Evolutionary conservation across 1,140 invertebrate genomes (phyloP).

Genomic region (Marisa cornuarietis): DNA sequence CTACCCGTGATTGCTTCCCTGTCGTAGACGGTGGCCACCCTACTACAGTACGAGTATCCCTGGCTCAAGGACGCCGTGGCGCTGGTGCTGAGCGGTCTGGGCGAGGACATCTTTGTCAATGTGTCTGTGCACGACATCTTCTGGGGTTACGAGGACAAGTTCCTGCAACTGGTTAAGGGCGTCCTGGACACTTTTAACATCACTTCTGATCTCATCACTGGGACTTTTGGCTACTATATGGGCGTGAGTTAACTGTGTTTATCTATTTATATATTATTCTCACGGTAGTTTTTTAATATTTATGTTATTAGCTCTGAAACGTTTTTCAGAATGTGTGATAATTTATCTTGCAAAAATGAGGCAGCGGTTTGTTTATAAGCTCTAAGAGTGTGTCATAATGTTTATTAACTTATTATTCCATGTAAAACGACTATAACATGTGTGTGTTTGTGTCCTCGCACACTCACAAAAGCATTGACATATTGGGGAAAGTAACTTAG

Average conservation of each 20-base stretch:
- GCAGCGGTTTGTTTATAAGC: no score
- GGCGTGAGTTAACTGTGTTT: slow-evolving; percentile 11
- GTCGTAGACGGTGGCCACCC: slow-evolving; percentile 39
- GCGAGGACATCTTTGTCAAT: slow-evolving; percentile 36
- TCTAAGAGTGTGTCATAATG: no score
- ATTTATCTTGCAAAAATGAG: no score
- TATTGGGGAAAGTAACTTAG: no score
- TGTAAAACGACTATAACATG: no score
- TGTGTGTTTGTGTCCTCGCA: no score
- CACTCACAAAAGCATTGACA: no score
- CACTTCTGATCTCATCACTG: slow-evolving; percentile 11
- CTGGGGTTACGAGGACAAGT: slow-evolving; percentile 47
- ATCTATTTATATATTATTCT: no score
- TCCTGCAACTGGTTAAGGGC: slow-evolving; percentile 34
- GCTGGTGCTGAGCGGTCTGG: slow-evolving; percentile 16
- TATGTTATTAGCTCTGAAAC: no score
- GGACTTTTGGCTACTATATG: slow-evolving; percentile 18
- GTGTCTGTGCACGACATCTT: slow-evolving; percentile 43
- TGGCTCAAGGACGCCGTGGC: slow-evolving; percentile 27
- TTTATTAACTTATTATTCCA: no score
- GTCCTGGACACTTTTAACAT: slow-evolving; percentile 12
- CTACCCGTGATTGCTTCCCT: background rate
- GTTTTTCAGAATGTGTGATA: no score
- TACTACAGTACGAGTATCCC: slow-evolving; percentile 33
- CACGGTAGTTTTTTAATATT: no score